Evolutionary conservation across 1,140 invertebrate genomes (phyloP).

Genomic region (Lepidurus apus): DNA sequence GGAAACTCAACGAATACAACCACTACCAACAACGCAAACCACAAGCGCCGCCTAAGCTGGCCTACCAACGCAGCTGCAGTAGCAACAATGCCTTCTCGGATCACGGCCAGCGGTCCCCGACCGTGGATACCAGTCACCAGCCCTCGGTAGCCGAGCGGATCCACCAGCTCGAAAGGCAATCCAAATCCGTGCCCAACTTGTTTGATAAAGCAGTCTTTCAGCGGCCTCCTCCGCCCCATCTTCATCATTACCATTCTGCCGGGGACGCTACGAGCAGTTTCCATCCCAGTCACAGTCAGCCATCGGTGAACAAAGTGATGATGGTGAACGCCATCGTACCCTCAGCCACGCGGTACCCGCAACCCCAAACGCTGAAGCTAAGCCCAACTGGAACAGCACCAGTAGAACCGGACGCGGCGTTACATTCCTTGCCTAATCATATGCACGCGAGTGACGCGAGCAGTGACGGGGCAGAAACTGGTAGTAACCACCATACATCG

Average conservation of each 20-base stretch:
- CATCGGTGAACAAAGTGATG: neutral
- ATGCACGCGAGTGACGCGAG: neutral
- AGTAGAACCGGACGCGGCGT: neutral
- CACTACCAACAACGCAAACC: constrained; percentile 40
- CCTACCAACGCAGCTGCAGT: neutral
- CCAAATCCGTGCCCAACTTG: constrained; percentile 35
- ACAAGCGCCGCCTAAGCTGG: neutral
- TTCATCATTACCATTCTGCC: constrained; percentile 11
- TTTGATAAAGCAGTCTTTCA: constrained; percentile 25
- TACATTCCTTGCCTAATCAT: neutral
- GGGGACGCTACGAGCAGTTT: neutral
- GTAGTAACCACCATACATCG: constrained; percentile 44
- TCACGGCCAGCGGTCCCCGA: constrained; percentile 43
- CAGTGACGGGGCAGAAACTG: constrained; percentile 27
- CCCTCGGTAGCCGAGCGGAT: constrained; percentile 68
- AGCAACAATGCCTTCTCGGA: constrained; percentile 11
- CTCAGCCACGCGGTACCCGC: constrained; percentile 6
- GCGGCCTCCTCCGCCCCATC: neutral
- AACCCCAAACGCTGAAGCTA: constrained; percentile 26
- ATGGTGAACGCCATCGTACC: neutral
- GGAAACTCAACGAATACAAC: constrained; percentile 45
- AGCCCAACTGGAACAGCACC: neutral
- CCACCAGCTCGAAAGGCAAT: constrained; percentile 58
- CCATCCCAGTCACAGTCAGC: constrained; percentile 30
- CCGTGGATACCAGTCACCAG: constrained; percentile 47